Percentiles rank a stretch among this genome's conserved stretches.
phyloP scores from a whole-genome alignment of 1,140 invertebrate genomes.

The Trachelipus rathkii region DNA sequence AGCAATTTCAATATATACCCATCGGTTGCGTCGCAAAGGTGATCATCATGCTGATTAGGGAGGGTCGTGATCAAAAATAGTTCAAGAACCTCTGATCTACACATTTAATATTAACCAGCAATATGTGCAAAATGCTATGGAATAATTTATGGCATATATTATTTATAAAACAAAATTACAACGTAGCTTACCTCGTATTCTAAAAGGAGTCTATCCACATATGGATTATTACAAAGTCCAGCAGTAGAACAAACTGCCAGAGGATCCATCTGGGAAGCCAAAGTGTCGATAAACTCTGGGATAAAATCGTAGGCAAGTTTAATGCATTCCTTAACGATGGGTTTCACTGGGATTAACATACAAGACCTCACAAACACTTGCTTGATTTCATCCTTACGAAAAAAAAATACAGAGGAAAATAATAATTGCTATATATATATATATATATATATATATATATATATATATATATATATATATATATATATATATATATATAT shows the following conservation, averaged over 20 bases:
- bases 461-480: not conserved
- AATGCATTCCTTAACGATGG: conserved; percentile 70
- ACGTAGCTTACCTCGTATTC: conserved; percentile 47
- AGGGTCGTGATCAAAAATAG: no score
- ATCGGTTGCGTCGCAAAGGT: no score
- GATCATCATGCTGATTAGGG: no score
- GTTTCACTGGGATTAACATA: conserved; percentile 70
- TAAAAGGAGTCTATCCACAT: conserved; percentile 63
- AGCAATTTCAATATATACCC: no score
- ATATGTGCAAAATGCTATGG: no score
- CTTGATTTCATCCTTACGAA: conserved; percentile 67
- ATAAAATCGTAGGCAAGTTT: conserved; percentile 78
- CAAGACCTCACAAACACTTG: conserved; percentile 86
- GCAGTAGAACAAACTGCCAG: conserved; percentile 77
- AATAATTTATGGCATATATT: no score
- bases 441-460: conserved; percentile 15
- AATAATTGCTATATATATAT: conserved; percentile 15
- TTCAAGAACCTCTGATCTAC: no score
- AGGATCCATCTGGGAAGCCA: conserved; percentile 82
- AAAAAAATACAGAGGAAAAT: not conserved
- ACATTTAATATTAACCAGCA: no score
- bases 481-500: no score
- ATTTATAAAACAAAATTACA: no score
- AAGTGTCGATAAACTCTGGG: conserved; percentile 77
- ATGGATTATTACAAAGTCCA: conserved; percentile 75